phyloP scores from a whole-genome alignment of 2,888 invertebrate genomes.

The Pollenia griseotomentosa region DNA sequence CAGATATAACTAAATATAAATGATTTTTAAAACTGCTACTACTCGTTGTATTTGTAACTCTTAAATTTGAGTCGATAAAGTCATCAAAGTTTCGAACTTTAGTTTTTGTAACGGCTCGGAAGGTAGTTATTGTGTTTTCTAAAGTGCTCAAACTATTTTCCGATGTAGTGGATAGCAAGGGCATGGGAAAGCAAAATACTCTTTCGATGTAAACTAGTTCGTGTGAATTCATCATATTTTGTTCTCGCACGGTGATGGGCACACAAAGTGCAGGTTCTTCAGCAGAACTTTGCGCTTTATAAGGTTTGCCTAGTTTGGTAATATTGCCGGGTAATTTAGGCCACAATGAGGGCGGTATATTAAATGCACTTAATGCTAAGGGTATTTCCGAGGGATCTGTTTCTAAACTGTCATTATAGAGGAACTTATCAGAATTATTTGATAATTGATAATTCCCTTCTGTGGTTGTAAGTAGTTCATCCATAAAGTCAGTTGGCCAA shows the following conservation, averaged over 20 bases:
- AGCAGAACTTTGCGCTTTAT: constrained; percentile 78
- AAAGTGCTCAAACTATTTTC: neutral
- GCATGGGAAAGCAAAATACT: constrained; percentile 80
- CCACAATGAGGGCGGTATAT: constrained; percentile 76
- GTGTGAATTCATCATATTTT: constrained; percentile 75
- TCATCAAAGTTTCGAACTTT: constrained; percentile 64
- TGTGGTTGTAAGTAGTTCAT: constrained; percentile 73
- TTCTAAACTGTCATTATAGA: neutral
- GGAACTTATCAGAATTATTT: neutral
- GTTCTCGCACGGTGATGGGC: constrained; percentile 78
- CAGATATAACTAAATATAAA: constrained; percentile 38
- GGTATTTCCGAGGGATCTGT: constrained; percentile 74
- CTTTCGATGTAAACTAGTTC: constrained; percentile 78
- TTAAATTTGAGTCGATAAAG: constrained; percentile 40
- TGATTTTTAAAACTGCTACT: constrained; percentile 28
- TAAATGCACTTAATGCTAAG: constrained; percentile 77
- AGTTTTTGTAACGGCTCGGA: constrained; percentile 25
- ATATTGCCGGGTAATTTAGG: constrained; percentile 79
- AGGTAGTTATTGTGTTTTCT: neutral
- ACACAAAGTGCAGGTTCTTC: constrained; percentile 81
- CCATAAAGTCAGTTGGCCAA: constrained; percentile 80
- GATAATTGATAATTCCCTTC: neutral
- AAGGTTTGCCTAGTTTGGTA: constrained; percentile 79
- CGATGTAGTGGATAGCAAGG: constrained; percentile 54
- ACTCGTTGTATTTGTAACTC: constrained; percentile 11